Conservation (phyloP, 2,797 vertebrate species). For the Centropyge bicolor region DNA sequence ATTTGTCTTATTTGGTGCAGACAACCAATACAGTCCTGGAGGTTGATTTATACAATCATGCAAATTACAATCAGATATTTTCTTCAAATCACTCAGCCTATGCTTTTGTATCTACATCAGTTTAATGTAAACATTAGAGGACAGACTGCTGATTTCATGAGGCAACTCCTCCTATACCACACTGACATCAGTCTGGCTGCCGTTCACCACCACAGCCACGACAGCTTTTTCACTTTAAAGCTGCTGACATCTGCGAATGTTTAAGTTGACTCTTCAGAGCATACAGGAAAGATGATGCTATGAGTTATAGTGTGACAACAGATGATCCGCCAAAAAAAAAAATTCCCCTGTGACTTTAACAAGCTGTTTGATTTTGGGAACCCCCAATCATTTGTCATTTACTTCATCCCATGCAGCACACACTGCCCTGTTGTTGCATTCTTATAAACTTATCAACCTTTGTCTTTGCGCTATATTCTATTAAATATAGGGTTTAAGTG, state of each 20-base stretch:
- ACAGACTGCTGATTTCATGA: neutral
- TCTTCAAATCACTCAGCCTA: neutral
- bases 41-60: neutral
- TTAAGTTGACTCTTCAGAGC: slow-evolving; percentile 53
- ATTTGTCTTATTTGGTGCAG: neutral
- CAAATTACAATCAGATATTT: neutral
- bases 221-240: slow-evolving; percentile 52
- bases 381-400: slow-evolving; percentile 30
- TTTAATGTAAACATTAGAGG: neutral
- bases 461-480: too few relatives aligned
- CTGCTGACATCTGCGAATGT: slow-evolving; percentile 64
- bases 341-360: slow-evolving; percentile 21
- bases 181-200: slow-evolving; percentile 34
- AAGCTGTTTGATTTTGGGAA: slow-evolving; percentile 23
- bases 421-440: neutral
- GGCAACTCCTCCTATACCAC: neutral
- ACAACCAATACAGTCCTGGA: neutral
- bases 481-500: too few relatives aligned
- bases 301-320: slow-evolving; percentile 48
- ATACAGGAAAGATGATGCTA: slow-evolving; percentile 32
- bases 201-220: slow-evolving; percentile 14
- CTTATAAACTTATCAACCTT: neutral
- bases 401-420: slow-evolving; percentile 1
- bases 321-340: slow-evolving; percentile 37
- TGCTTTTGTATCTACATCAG: neutral